A percentile compares a stretch with the other conserved stretches of the same genome.
Conservation (phyloP, 2,888 invertebrate genomes). For the Campoplex capitator region DNA sequence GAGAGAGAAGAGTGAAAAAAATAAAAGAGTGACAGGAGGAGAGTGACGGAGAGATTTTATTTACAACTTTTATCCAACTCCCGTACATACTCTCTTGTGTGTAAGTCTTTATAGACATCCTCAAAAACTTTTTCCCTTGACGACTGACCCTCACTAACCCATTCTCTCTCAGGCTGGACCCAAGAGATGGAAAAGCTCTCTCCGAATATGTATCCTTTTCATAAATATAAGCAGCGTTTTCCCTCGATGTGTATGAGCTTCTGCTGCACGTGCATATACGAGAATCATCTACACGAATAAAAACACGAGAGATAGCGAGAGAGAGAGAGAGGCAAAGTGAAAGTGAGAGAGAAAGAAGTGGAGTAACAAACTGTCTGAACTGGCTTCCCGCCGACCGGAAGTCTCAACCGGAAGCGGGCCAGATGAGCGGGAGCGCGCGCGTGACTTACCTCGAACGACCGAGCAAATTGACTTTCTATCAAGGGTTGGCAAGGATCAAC, state of each 20-base stretch:
- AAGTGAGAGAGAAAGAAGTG: constrained; percentile 36
- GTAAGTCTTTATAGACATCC: constrained; percentile 4
- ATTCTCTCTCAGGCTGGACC: constrained; percentile 21
- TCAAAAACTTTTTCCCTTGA: constrained; percentile 31
- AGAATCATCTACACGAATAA: background rate
- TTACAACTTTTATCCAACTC: constrained; percentile 24
- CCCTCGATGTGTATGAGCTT: constrained; percentile 28
- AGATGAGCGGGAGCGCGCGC: constrained; percentile 82
- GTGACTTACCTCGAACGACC: constrained; percentile 84
- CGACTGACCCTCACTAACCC: constrained; percentile 22
- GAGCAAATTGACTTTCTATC: constrained; percentile 83
- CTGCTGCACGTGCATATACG: background rate
- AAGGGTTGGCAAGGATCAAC: constrained; percentile 52
- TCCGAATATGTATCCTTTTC: background rate
- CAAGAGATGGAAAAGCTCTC: constrained; percentile 19
- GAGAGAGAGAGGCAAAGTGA: background rate
- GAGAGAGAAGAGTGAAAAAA: background rate
- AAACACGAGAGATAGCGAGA: background rate
- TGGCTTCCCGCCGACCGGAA: constrained; percentile 82
- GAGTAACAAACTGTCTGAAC: constrained; percentile 81
- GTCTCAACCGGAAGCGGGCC: constrained; percentile 83
- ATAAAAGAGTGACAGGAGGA: background rate
- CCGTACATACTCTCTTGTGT: background rate
- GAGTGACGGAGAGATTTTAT: constrained; percentile 3
- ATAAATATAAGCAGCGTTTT: constrained; percentile 32